These are phyloP conservation scores for Lottia gigantea DNA, from an alignment of 2,888 invertebrate species.

Conservation along the genomic window DNA sequence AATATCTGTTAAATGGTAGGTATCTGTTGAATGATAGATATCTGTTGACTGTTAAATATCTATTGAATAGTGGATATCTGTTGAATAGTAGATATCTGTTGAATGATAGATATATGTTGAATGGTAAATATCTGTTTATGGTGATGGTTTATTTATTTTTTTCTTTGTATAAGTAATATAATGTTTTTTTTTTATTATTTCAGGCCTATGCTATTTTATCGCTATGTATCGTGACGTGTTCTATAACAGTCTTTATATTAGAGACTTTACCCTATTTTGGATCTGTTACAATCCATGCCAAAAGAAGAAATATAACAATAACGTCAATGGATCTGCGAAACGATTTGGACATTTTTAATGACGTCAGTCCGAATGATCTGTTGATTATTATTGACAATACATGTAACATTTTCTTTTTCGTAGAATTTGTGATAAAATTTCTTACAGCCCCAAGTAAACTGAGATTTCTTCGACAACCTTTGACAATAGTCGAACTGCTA, in stretches of 20 bases:
- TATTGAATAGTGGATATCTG: too few species aligned
- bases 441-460: constrained; percentile 40
- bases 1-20: too few species aligned
- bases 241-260: constrained; percentile 45
- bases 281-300: constrained; percentile 39
- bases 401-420: constrained; percentile 45
- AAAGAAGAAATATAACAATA: constrained; percentile 31
- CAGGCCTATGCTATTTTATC: constrained; percentile 43
- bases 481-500: constrained; percentile 40
- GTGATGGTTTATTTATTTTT: too few species aligned
- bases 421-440: constrained; percentile 43
- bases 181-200: constrained; percentile 25
- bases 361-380: constrained; percentile 37
- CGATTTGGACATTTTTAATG: constrained; percentile 44
- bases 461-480: constrained; percentile 39
- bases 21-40: too few species aligned
- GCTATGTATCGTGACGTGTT: constrained; percentile 39
- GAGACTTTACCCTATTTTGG: constrained; percentile 47
- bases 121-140: too few species aligned
- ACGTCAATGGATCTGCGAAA: constrained; percentile 40
- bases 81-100: too few species aligned
- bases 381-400: constrained; percentile 44
- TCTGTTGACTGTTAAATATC: too few species aligned
- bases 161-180: too few species aligned
- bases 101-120: too few species aligned